Evolutionary conservation across 2,113 vertebrate genomes (phyloP), one percentile per base, ranked within the genome.

Genomic region (Percopsis transmontana): DNA sequence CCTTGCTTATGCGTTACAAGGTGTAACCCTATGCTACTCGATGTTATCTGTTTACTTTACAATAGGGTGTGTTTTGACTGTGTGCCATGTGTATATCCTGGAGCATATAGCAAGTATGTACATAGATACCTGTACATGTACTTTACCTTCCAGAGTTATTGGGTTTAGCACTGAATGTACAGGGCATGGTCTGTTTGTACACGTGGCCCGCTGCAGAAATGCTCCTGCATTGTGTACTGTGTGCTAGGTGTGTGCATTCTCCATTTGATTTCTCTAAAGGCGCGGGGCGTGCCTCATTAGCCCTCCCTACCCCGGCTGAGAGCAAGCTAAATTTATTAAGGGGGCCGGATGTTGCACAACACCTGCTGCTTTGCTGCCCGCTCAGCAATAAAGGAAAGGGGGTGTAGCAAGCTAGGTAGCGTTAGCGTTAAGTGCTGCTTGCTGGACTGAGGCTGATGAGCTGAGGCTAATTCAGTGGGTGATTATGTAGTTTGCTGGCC

Each of bases 401-500:
- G 71, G 88, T 91, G 89, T 91, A 90, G 92, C 91, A 91, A 92
- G 92, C 93, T 94, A 85, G 87, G 86, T 84, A 64, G 74, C 27
- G 76, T 84, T 84, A 95, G 93, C 91, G 93, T 94, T 94, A 92
- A 94, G 91, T 92, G 89, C 90, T 94, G 95, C 92, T 96, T 94
- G 93, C 94, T 97, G 95, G 95, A 94, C 95, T 98, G 96, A 94
- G 92, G 94, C 96, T 98, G 97, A 98, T 98, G 97, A 98, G 95
- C 94, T 93, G 86, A 72, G 94, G 94, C 95, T 98, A 98, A 98
- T 98, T 97, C 95, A 94, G 94, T 94, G 84, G 95, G 95, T 96
- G 96, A 98, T 98, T 98, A 98, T 96, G 95, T 98, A 95, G 96
- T 99, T 99, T 99, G 96, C 97, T 99, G 96, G 96, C 97, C 96